Conservation (phyloP, 1,140 invertebrate genomes). For the Zophobas atratus region DNA sequence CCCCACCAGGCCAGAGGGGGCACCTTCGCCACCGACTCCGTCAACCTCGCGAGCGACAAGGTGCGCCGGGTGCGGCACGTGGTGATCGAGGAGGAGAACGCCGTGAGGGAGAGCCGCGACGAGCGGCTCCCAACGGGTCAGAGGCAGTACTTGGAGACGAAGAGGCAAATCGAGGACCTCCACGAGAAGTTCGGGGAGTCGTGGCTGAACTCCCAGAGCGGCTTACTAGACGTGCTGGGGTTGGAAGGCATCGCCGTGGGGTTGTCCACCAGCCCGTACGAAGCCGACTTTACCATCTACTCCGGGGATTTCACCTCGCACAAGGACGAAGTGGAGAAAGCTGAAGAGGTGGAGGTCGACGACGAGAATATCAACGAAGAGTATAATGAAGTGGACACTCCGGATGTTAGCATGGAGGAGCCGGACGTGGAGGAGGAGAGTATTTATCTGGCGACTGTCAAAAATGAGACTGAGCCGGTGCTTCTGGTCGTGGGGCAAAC, state of each 20-base stretch:
- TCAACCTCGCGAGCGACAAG: slow-evolving; percentile 48
- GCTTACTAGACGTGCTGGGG: slow-evolving; percentile 73
- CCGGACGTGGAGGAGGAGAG: slow-evolving; percentile 63
- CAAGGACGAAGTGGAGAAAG: slow-evolving; percentile 6
- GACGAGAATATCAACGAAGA: slow-evolving; percentile 41
- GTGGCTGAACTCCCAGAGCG: slow-evolving; percentile 74
- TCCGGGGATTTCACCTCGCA: slow-evolving; percentile 8
- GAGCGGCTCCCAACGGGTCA: slow-evolving; percentile 44
- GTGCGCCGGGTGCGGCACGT: slow-evolving; percentile 63
- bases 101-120: slow-evolving; percentile 41
- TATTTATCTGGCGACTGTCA: slow-evolving; percentile 67
- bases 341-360: slow-evolving; percentile 34
- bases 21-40: slow-evolving; percentile 34
- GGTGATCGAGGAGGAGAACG: slow-evolving; percentile 59
- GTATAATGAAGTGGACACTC: slow-evolving; percentile 35
- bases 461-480: slow-evolving; percentile 59
- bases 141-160: slow-evolving; percentile 73
- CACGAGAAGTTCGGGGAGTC: slow-evolving; percentile 73
- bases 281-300: slow-evolving; percentile 50
- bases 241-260: slow-evolving; percentile 61
- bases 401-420: slow-evolving; percentile 53
- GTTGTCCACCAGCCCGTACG: slow-evolving; percentile 56
- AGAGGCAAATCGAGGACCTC: slow-evolving; percentile 74
- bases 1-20: slow-evolving; percentile 45
- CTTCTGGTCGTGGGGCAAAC: slow-evolving; percentile 61